phyloP scores from a whole-genome alignment of 2,113 vertebrate genomes.

The Apistogramma diplotaenia region DNA sequence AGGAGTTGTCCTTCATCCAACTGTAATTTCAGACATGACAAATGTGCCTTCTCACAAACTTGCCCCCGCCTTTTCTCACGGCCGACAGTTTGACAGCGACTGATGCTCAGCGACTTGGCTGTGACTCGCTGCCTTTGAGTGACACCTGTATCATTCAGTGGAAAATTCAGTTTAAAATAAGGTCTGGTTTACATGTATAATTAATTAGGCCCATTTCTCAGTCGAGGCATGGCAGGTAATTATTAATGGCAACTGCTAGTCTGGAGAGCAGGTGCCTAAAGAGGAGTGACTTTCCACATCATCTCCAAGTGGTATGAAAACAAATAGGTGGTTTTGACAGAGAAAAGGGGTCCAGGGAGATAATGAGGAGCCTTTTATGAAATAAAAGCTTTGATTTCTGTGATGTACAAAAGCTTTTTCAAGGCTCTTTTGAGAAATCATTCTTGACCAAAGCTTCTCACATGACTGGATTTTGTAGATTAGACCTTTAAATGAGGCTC shows the following conservation, averaged over 20 bases:
- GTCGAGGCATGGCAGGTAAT: slow-evolving; percentile 56
- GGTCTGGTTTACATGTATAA: slow-evolving; percentile 58
- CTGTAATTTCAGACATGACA: slow-evolving; percentile 56
- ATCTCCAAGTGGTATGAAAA: not conserved
- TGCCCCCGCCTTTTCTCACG: not conserved
- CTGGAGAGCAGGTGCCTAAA: slow-evolving; percentile 22
- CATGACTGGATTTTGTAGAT: slow-evolving; percentile 53
- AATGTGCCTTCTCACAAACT: slow-evolving; percentile 28
- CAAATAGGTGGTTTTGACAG: slow-evolving; percentile 25
- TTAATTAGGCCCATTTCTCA: slow-evolving; percentile 56
- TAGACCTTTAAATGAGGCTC: slow-evolving; percentile 14
- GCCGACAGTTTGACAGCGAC: not conserved
- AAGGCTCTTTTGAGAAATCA: not conserved
- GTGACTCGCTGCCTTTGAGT: slow-evolving; percentile 32
- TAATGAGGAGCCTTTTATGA: slow-evolving; percentile 7
- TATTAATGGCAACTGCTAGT: slow-evolving; percentile 46
- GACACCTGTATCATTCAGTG: slow-evolving; percentile 48
- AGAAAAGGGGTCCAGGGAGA: not conserved
- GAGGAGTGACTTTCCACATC: slow-evolving; percentile 25
- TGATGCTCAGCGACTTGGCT: not conserved
- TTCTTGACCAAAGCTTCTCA: slow-evolving; percentile 27
- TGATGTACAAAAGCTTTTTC: slow-evolving; percentile 11
- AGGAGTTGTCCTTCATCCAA: slow-evolving; percentile 31
- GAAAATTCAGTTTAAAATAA: slow-evolving; percentile 53
- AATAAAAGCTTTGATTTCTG: not conserved